phyloP scores from a whole-genome alignment of 2,113 vertebrate species.

The Hippocampus mohnikei region DNA sequence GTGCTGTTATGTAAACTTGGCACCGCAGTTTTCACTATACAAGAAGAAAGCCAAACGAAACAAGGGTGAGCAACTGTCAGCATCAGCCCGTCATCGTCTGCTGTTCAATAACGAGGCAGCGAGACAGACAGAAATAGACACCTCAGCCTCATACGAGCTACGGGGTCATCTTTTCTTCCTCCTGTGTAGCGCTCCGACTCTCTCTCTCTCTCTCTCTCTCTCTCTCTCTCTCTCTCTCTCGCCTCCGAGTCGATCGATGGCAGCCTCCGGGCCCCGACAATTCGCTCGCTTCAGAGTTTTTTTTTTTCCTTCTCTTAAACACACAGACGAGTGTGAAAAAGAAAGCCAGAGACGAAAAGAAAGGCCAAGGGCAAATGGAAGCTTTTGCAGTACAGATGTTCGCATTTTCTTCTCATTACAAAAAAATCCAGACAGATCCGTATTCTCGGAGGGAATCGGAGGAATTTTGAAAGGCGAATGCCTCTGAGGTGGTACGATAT shows the following conservation, averaged over 20 bases:
- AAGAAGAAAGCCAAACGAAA: background rate
- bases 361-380: conserved; percentile 1
- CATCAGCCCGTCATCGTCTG: conserved; percentile 3
- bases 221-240: background rate
- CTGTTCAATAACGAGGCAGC: conserved; percentile 45
- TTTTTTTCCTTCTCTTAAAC: conserved; percentile 51
- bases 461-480: background rate
- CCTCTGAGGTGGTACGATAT: background rate
- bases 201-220: conserved; percentile 1
- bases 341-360: conserved; percentile 9
- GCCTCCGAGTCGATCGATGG: conserved; percentile 60
- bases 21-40: background rate
- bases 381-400: conserved; percentile 1
- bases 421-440: background rate
- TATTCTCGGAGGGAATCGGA: background rate
- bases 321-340: conserved; percentile 35
- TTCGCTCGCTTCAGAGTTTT: conserved; percentile 10
- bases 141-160: conserved; percentile 49
- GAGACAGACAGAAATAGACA: conserved; percentile 58
- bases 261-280: conserved; percentile 56
- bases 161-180: conserved; percentile 24
- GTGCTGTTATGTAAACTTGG: no score
- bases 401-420: background rate
- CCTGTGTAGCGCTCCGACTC: conserved; percentile 7
- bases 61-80: background rate